phyloP scores from a whole-genome alignment of 2,797 vertebrate genomes.

The Hippopotamyrus pictus region DNA sequence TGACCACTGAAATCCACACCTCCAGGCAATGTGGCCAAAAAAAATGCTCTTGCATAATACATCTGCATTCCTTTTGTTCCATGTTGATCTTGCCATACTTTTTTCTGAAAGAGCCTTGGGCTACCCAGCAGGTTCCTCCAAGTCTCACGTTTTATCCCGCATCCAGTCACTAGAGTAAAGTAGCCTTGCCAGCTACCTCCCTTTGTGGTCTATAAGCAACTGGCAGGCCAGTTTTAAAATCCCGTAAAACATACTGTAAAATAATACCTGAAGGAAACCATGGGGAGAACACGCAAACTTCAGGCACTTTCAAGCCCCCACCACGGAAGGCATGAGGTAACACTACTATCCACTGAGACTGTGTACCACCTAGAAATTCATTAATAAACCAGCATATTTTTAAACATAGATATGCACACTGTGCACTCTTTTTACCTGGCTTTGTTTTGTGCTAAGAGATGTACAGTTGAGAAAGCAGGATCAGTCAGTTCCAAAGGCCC shows the following conservation, averaged over 20 bases:
- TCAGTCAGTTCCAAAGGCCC: background rate
- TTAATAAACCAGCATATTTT: background rate
- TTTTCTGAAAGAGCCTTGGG: background rate
- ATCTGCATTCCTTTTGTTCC: background rate
- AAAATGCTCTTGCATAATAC: background rate
- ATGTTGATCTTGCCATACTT: background rate
- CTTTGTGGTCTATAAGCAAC: background rate
- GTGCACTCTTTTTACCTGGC: background rate
- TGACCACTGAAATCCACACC: background rate
- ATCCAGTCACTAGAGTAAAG: background rate
- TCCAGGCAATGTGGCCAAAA: background rate
- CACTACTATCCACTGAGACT: background rate
- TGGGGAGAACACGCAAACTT: background rate
- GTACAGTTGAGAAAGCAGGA: background rate
- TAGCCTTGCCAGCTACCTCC: background rate
- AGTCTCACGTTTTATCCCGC: background rate
- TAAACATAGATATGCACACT: background rate
- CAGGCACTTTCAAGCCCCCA: background rate
- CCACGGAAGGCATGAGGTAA: background rate
- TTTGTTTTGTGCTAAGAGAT: background rate
- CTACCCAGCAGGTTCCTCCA: background rate
- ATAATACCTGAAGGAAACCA: background rate
- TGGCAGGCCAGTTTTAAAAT: background rate
- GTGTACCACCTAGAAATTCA: background rate
- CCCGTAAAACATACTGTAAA: background rate